A percentile compares a stretch with the other conserved stretches of the same genome.
These are phyloP conservation scores for Conchocele bisecta DNA, from an alignment of 2,888 invertebrate genomes.

Conservation along the genomic window DNA sequence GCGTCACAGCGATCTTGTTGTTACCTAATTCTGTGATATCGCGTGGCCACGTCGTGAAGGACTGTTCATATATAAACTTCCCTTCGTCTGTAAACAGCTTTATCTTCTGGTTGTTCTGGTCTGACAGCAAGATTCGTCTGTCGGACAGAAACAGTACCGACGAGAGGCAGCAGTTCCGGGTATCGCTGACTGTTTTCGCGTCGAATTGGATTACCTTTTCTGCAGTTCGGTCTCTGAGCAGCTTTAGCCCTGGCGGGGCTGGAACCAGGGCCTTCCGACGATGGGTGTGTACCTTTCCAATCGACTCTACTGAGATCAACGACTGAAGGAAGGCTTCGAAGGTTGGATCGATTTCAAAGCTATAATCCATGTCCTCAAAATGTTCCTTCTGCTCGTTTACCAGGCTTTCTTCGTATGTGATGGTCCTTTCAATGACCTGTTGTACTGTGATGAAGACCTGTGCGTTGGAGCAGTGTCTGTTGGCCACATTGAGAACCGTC, in stretches of 20 bases:
- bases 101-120: conserved; percentile 61
- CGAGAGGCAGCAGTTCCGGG: conserved; percentile 54
- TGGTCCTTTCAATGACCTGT: conserved; percentile 53
- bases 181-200: conserved; percentile 51
- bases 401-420: conserved; percentile 50
- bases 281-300: conserved; percentile 55
- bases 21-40: conserved; percentile 54
- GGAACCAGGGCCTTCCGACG: conserved; percentile 49
- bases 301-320: conserved; percentile 44
- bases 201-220: conserved; percentile 54
- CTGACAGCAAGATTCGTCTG: conserved; percentile 42
- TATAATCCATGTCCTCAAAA: conserved; percentile 54
- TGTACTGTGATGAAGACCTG: conserved; percentile 59
- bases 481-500: conserved; percentile 50
- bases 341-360: conserved; percentile 55
- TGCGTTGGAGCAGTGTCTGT: conserved; percentile 57
- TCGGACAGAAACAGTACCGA: conserved; percentile 53
- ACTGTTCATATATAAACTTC: conserved; percentile 47
- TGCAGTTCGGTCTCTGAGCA: conserved; percentile 48
- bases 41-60: conserved; percentile 56
- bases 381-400: conserved; percentile 48
- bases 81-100: conserved; percentile 53
- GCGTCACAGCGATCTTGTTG: conserved; percentile 53
- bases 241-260: conserved; percentile 49
- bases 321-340: conserved; percentile 58